Percentiles rank a stretch among this genome's conserved stretches.
phyloP scores from a whole-genome alignment of 1,140 invertebrate genomes.

The Heliconius congener region DNA sequence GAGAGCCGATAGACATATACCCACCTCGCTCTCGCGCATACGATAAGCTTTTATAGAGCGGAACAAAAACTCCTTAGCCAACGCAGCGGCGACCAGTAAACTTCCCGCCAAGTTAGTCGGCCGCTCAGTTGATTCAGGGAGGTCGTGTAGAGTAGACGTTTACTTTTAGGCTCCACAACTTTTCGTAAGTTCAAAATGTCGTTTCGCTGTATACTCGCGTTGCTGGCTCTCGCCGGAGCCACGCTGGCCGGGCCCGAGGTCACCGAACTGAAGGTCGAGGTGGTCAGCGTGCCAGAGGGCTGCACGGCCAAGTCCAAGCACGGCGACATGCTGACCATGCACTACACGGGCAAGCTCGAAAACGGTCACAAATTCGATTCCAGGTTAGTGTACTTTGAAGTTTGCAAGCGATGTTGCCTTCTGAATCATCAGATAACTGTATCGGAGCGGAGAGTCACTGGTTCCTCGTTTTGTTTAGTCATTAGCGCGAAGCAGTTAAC shows the following conservation, averaged over 20 bases:
- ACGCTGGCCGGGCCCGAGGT: constrained; percentile 71
- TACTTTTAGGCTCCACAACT: constrained; percentile 52
- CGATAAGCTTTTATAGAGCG: constrained; percentile 24
- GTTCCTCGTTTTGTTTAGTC: neutral
- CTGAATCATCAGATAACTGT: neutral
- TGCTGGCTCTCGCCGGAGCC: constrained; percentile 76
- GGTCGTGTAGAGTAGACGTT: constrained; percentile 48
- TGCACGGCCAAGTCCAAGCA: constrained; percentile 92
- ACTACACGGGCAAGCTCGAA: constrained; percentile 93
- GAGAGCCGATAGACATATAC: constrained; percentile 42
- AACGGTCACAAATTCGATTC: constrained; percentile 97
- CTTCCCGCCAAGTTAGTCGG: constrained; percentile 61
- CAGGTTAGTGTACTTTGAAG: constrained; percentile 84
- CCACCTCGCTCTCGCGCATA: constrained; percentile 43
- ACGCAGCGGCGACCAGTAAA: constrained; percentile 56
- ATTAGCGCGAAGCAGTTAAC: constrained; percentile 1
- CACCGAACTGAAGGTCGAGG: constrained; percentile 90
- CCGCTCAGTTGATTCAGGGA: constrained; percentile 58
- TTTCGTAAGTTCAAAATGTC: constrained; percentile 75
- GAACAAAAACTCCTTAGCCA: constrained; percentile 33
- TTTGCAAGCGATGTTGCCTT: neutral
- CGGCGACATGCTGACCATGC: constrained; percentile 95
- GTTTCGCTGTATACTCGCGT: constrained; percentile 65
- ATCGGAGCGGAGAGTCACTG: neutral
- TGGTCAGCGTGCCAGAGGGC: constrained; percentile 88